Evolutionary conservation across 2,888 invertebrate species (phyloP), one percentile per base, ranked within the genome.

Genomic region (Pristionchus maxplancki): DNA sequence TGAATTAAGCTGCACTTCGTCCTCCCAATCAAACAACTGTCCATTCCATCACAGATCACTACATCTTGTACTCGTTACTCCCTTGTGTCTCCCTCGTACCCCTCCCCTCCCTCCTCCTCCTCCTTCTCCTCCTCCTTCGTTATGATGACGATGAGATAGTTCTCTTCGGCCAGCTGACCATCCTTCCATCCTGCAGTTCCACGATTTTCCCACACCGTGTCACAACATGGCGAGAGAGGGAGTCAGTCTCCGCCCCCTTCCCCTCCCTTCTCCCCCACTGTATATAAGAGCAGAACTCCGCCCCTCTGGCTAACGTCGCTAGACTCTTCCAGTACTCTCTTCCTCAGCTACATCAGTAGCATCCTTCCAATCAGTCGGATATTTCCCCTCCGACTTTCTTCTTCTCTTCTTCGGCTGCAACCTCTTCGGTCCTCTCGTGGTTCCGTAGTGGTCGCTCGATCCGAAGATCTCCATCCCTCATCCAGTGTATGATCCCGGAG

Each of bases 401-500:
- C 50, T 83, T 83, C 44, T 5, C 13, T 50, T 48, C 53, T 83
- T 83, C 53, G 81, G 50, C 48, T 44, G 37, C 48, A 17, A 17
- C 34, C 71, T 15, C 78, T 78, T 28, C 78, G 78, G 78, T 78
- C 71, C 71, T 20, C 9, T 48, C n/a, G 4, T 58, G 37, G 74
- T 37, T n/a, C 74, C 71, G 71, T 5, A 71, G 71, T 71, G 44
- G n/a, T 78, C 24, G 53, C 50, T 34, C 34, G 34, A 40, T 78
- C 78, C 78, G 78, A 40, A 53, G 53, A 20, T 28, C 74, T 28
- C 13, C 37, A 9, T 9, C 40, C 40, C 58, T 58, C 58, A 58
- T 58, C 44, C 53, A 83, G 82, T 87, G 86, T 87, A 87, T 87
- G 86, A 71, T 87, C 67, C 86, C 86, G 17, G 86, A 87, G 71